Evolutionary conservation across 2,888 invertebrate species (phyloP).

Genomic region (Macrophya alboannulata): DNA sequence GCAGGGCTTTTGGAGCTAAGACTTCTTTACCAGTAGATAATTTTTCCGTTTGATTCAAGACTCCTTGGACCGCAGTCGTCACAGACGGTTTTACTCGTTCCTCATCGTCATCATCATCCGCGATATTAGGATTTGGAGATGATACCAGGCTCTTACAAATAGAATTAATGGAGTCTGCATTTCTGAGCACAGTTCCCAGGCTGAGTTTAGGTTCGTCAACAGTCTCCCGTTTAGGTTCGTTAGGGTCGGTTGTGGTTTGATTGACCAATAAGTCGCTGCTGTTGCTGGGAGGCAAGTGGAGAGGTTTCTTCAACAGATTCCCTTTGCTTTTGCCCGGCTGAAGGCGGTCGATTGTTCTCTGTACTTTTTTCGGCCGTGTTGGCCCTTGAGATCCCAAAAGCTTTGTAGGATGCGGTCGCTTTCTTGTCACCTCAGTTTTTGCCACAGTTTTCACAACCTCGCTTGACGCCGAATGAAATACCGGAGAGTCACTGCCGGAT

Average conservation of each 20-base stretch:
- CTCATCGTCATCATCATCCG: conserved; percentile 79
- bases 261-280: conserved; percentile 80
- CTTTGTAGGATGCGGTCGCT: conserved; percentile 73
- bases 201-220: conserved; percentile 89
- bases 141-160: conserved; percentile 77
- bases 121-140: conserved; percentile 75
- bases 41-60: conserved; percentile 69
- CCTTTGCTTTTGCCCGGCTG: conserved; percentile 95
- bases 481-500: conserved; percentile 89
- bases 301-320: conserved; percentile 88
- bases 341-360: conserved; percentile 91
- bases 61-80: conserved; percentile 65
- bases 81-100: conserved; percentile 69
- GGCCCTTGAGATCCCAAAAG: conserved; percentile 75
- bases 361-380: conserved; percentile 83
- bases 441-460: conserved; percentile 81
- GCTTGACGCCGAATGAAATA: conserved; percentile 71
- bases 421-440: conserved; percentile 57
- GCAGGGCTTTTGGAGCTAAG: conserved; percentile 64
- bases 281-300: conserved; percentile 82
- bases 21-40: conserved; percentile 68
- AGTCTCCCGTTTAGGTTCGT: conserved; percentile 81
- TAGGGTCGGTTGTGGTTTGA: conserved; percentile 83
- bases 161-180: conserved; percentile 77
- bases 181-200: conserved; percentile 89